Evolutionary conservation across 2,797 vertebrate species (phyloP).

Genomic region (Lagodon rhomboides): DNA sequence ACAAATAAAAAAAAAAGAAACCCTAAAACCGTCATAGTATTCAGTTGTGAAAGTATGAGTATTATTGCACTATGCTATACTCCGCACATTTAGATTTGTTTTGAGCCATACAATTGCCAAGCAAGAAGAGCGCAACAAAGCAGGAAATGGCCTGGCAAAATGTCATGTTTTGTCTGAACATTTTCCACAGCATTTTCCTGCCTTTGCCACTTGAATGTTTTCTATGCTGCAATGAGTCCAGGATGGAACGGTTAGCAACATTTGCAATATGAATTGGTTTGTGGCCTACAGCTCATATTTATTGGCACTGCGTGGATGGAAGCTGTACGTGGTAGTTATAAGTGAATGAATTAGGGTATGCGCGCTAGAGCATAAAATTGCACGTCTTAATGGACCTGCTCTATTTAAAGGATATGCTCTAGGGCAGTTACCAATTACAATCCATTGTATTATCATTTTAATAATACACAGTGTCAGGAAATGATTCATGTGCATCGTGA

Average conservation of each 20-base stretch:
- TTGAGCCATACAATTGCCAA: not conserved
- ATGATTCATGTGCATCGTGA: slow-evolving; percentile 6
- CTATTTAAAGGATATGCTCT: not conserved
- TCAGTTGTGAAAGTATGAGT: too few relatives aligned
- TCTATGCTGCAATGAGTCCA: not conserved
- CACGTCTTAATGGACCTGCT: not conserved
- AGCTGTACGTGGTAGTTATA: not conserved
- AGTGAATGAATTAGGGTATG: not conserved
- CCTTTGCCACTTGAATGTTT: not conserved
- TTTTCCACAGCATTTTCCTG: not conserved
- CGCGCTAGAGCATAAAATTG: not conserved
- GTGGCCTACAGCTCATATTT: not conserved
- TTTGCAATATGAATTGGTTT: not conserved
- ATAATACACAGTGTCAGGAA: slow-evolving; percentile 17
- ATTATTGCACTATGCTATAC: not conserved
- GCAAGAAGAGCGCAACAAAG: not conserved
- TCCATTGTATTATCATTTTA: not conserved
- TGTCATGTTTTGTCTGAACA: not conserved
- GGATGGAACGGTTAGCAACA: not conserved
- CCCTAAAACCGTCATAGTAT: too few relatives aligned
- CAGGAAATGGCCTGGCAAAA: not conserved
- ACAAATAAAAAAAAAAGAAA: too few relatives aligned
- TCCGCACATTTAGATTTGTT: not conserved
- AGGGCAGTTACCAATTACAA: too few relatives aligned
- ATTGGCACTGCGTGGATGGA: not conserved